phyloP scores from a whole-genome alignment of 92 coral and sea anemone species.

The Phenganax marumi region DNA sequence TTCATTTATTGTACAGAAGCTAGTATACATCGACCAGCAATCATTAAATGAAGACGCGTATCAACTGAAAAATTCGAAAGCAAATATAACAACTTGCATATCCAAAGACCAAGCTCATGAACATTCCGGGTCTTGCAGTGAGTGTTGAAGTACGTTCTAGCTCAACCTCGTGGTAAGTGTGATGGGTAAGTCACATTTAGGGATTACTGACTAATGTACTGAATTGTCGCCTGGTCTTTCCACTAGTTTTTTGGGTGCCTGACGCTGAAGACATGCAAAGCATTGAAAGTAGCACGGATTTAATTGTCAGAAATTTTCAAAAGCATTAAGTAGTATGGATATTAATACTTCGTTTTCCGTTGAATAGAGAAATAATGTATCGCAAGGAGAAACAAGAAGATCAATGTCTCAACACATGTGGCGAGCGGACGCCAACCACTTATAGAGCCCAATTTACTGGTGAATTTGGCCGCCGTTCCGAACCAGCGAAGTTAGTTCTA shows the following conservation, averaged over 20 bases:
- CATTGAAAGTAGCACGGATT: too few species aligned
- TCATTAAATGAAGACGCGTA: constrained; percentile 6
- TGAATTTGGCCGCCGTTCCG: constrained; percentile 68
- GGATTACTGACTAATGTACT: too few species aligned
- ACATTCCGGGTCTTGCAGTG: not conserved
- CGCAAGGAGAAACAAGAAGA: not conserved
- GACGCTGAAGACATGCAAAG: too few species aligned
- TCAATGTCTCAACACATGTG: not conserved
- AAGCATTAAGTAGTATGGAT: too few species aligned
- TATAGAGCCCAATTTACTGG: constrained; percentile 76
- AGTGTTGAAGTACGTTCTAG: too few species aligned
- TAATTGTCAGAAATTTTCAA: too few species aligned
- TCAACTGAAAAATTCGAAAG: constrained; percentile 4
- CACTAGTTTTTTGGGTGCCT: too few species aligned
- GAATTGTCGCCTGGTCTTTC: too few species aligned
- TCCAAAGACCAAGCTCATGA: not conserved
- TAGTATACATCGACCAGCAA: not conserved
- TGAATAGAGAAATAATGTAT: too few species aligned
- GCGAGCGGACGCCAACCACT: constrained; percentile 61
- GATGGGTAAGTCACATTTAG: too few species aligned
- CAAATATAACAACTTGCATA: not conserved
- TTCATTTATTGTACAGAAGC: not conserved
- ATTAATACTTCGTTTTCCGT: too few species aligned
- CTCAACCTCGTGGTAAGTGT: too few species aligned
- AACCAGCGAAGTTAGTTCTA: constrained; percentile 64